phyloP scores from a whole-genome alignment of 2,888 invertebrate genomes.

The Dasysyrphus tricinctus region DNA sequence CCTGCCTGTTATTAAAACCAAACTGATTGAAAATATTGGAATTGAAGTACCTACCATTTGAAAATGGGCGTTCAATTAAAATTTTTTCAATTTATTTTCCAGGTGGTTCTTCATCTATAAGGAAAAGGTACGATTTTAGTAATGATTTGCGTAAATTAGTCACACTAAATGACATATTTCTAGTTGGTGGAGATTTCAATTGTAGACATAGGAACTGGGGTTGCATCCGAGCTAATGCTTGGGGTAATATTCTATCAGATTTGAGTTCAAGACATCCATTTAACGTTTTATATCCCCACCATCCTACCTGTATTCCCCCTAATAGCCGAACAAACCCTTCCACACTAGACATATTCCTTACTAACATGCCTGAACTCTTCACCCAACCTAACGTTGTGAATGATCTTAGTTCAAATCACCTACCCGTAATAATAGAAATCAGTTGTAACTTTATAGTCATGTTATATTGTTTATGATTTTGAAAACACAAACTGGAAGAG shows the following conservation, averaged over 20 bases:
- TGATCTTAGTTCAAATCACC: background rate
- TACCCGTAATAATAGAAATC: background rate
- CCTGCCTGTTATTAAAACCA: conserved; percentile 8
- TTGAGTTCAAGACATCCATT: no score
- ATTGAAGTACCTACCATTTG: conserved; percentile 30
- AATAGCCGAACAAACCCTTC: no score
- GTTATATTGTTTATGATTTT: background rate
- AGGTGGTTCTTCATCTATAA: no score
- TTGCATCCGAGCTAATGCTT: no score
- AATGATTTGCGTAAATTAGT: background rate
- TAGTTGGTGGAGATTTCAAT: background rate
- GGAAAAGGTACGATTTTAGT: background rate
- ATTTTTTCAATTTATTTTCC: no score
- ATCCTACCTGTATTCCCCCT: background rate
- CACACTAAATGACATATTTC: no score
- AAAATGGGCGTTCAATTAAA: background rate
- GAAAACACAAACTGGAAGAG: no score
- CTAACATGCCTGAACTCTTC: no score
- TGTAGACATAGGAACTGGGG: no score
- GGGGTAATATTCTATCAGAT: background rate
- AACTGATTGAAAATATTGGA: conserved; percentile 41
- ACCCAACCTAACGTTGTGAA: background rate
- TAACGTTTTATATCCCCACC: background rate
- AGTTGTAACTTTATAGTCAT: background rate
- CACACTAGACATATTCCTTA: no score